Percentiles rank a stretch among this genome's conserved stretches.
These are phyloP conservation scores for Tachycineta bicolor DNA, from an alignment of 2,113 vertebrate species.

Conservation along the genomic window DNA sequence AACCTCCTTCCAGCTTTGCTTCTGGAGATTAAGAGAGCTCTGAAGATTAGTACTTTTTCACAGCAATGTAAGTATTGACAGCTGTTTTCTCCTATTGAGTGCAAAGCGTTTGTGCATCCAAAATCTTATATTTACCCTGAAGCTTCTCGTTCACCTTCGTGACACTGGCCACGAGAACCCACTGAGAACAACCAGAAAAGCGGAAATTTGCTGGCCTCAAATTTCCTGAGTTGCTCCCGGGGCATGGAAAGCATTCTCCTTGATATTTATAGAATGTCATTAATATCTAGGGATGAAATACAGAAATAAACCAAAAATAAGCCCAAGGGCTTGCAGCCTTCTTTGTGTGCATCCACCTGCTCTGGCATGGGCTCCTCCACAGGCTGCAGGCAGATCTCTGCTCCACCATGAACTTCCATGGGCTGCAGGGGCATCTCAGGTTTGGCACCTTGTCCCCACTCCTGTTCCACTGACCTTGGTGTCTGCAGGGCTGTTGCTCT, in stretches of 20 bases:
- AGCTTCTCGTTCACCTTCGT: neutral
- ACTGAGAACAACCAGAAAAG: neutral
- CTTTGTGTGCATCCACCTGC: neutral
- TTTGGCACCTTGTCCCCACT: neutral
- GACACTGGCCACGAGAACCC: neutral
- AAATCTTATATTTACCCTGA: neutral
- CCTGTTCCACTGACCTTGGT: neutral
- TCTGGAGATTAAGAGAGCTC: neutral
- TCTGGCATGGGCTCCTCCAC: neutral
- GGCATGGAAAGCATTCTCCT: neutral
- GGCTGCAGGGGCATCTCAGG: neutral
- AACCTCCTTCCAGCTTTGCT: neutral
- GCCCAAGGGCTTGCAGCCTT: neutral
- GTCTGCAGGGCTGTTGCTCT: neutral
- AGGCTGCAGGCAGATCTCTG: neutral
- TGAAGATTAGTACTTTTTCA: neutral
- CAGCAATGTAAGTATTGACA: neutral
- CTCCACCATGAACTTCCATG: neutral
- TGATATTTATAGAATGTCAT: neutral
- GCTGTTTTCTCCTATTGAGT: neutral
- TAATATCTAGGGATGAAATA: neutral
- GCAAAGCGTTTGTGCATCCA: neutral
- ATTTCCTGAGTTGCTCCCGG: neutral
- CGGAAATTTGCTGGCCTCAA: neutral
- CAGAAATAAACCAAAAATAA: neutral